Evolutionary conservation across 2,797 vertebrate genomes (phyloP).

Genomic region (Gephyroberyx darwinii): DNA sequence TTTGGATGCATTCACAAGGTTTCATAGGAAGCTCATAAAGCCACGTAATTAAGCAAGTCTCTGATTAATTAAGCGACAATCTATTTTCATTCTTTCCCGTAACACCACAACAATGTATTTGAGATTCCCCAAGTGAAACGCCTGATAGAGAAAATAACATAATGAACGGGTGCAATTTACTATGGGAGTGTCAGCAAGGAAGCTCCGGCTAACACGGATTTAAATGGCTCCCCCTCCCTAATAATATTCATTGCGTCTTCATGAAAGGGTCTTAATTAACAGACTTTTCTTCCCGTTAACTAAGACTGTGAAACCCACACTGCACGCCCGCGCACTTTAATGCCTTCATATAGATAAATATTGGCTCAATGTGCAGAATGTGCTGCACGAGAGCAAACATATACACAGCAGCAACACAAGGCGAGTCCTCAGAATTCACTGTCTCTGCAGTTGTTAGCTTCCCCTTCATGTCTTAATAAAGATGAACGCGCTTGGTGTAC

Average conservation of each 20-base stretch:
- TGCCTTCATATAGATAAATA: constrained; percentile 39
- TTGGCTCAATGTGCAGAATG: constrained; percentile 9
- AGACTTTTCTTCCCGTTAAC: constrained; percentile 67
- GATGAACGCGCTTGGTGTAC: constrained; percentile 9
- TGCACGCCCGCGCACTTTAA: constrained; percentile 24
- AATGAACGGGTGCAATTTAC: constrained; percentile 73
- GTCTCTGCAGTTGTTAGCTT: not conserved
- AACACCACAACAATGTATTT: constrained; percentile 73
- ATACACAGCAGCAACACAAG: not conserved
- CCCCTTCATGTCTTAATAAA: constrained; percentile 5
- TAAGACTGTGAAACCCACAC: constrained; percentile 41
- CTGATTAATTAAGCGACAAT: constrained; percentile 79
- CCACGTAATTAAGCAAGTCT: constrained; percentile 79
- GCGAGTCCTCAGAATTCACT: not conserved
- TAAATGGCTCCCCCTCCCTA: constrained; percentile 65
- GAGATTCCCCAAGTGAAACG: constrained; percentile 74
- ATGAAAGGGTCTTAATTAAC: constrained; percentile 76
- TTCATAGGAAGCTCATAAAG: constrained; percentile 66
- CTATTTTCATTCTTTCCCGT: constrained; percentile 74
- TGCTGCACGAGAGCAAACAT: not conserved
- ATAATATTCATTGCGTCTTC: constrained; percentile 75
- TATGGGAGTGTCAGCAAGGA: constrained; percentile 52
- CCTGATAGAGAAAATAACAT: constrained; percentile 73
- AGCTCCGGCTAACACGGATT: constrained; percentile 61
- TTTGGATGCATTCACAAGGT: constrained; percentile 63